A percentile compares a stretch with the other conserved stretches of the same genome.
These are phyloP conservation scores for Volucella bombylans DNA, from an alignment of 2,888 invertebrate genomes.

Conservation along the genomic window DNA sequence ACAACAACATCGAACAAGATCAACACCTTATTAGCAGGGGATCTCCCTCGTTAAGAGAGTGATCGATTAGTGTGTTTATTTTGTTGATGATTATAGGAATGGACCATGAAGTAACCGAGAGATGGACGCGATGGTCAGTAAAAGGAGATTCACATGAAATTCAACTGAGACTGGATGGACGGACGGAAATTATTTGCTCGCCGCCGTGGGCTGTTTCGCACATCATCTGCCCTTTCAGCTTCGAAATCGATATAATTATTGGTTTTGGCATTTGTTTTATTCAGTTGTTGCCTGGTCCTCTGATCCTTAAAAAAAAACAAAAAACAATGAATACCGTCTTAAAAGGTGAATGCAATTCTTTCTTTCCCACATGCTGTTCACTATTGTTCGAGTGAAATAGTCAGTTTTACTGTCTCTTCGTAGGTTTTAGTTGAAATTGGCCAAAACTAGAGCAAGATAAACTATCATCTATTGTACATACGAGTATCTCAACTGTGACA, in stretches of 20 bases:
- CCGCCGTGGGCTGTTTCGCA: conserved; percentile 42
- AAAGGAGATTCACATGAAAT: conserved; percentile 57
- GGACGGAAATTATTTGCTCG: conserved; percentile 54
- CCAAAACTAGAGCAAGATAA: too few species aligned
- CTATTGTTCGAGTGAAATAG: too few species aligned
- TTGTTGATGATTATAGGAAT: conserved; percentile 68
- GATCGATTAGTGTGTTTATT: conserved; percentile 74
- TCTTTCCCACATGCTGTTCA: too few species aligned
- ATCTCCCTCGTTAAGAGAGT: conserved; percentile 70
- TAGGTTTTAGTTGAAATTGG: too few species aligned
- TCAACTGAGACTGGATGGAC: conserved; percentile 6
- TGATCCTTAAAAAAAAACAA: background rate
- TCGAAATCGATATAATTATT: conserved; percentile 64
- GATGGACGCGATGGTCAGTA: conserved; percentile 14
- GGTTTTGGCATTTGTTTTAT: conserved; percentile 42
- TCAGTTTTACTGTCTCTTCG: too few species aligned
- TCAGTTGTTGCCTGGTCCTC: background rate
- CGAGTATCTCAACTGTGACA: too few species aligned
- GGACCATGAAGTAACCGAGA: background rate
- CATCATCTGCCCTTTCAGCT: conserved; percentile 54
- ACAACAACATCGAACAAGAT: conserved; percentile 68
- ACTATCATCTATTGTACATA: too few species aligned
- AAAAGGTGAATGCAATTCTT: background rate
- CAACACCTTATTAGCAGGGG: conserved; percentile 73
- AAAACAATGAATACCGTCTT: background rate